Percentiles rank a stretch among this genome's conserved stretches.
phyloP scores from a whole-genome alignment of 2,888 invertebrate species.

The Epiblema foenella region DNA sequence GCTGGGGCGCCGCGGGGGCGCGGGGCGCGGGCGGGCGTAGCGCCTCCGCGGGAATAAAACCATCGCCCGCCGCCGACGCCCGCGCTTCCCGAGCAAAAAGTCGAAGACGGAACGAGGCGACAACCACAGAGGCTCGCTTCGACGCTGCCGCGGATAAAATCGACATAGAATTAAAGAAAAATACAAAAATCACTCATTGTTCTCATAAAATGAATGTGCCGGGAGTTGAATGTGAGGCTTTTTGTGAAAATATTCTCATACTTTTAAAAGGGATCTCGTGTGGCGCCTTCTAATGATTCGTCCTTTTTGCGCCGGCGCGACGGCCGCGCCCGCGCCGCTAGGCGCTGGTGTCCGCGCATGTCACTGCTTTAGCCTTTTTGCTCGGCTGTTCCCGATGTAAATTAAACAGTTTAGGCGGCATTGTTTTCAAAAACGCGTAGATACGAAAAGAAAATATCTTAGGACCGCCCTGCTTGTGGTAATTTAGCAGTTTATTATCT shows the following conservation, averaged over 20 bases:
- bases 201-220: conserved; percentile 85
- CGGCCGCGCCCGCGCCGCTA: conserved; percentile 69
- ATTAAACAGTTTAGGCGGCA: conserved; percentile 81
- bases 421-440: conserved; percentile 66
- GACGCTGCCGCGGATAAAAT: conserved; percentile 80
- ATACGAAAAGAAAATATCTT: conserved; percentile 59
- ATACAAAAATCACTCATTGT: conserved; percentile 85
- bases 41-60: conserved; percentile 69
- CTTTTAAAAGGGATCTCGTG: conserved; percentile 84
- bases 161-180: conserved; percentile 85
- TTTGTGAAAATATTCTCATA: conserved; percentile 85
- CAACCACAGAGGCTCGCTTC: conserved; percentile 78
- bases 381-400: conserved; percentile 76
- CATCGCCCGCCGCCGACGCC: conserved; percentile 73
- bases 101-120: conserved; percentile 80
- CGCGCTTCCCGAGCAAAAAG: conserved; percentile 79
- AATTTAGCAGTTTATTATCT: conserved; percentile 24
- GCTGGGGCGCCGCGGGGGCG: conserved; percentile 56
- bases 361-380: conserved; percentile 76
- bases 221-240: conserved; percentile 84
- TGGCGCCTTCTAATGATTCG: conserved; percentile 84
- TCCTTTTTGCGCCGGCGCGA: conserved; percentile 80
- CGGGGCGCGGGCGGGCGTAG: conserved; percentile 56
- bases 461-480: conserved; percentile 49
- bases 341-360: conserved; percentile 80